phyloP scores from a whole-genome alignment of 37 sponge, comb jelly and placozoan species.

The Chondrilla cf. caribensis region DNA sequence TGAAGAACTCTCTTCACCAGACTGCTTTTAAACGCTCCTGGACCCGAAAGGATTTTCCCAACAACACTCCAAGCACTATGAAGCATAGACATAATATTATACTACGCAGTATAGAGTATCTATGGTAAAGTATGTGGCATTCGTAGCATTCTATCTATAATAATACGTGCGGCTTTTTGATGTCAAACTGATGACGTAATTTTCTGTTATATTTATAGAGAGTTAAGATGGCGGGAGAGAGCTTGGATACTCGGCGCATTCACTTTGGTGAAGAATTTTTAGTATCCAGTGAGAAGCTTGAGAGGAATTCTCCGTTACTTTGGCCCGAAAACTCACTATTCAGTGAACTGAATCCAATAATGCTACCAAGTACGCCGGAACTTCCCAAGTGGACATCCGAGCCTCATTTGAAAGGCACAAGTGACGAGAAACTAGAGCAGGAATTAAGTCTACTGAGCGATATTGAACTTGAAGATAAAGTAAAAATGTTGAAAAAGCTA shows the following conservation, averaged over 20 bases:
- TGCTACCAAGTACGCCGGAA: background rate
- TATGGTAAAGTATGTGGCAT: too few relatives aligned
- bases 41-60: too few relatives aligned
- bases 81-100: too few relatives aligned
- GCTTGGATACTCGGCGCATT: background rate
- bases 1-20: too few relatives aligned
- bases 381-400: background rate
- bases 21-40: too few relatives aligned
- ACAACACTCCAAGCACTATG: too few relatives aligned
- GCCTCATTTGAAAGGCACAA: too few relatives aligned
- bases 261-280: constrained; percentile 25
- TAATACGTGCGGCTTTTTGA: too few relatives aligned
- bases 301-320: constrained; percentile 58
- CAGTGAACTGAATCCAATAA: background rate
- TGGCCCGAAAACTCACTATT: constrained; percentile 51
- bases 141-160: too few relatives aligned
- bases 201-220: too few relatives aligned
- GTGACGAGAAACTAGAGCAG: background rate
- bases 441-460: background rate
- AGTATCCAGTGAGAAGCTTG: constrained; percentile 53
- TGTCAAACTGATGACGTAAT: too few relatives aligned
- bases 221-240: background rate
- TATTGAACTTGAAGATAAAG: background rate
- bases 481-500: background rate
- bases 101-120: too few relatives aligned